Conservation (phyloP, 2,888 invertebrate genomes). For the Xanthostigma xanthostigma region DNA sequence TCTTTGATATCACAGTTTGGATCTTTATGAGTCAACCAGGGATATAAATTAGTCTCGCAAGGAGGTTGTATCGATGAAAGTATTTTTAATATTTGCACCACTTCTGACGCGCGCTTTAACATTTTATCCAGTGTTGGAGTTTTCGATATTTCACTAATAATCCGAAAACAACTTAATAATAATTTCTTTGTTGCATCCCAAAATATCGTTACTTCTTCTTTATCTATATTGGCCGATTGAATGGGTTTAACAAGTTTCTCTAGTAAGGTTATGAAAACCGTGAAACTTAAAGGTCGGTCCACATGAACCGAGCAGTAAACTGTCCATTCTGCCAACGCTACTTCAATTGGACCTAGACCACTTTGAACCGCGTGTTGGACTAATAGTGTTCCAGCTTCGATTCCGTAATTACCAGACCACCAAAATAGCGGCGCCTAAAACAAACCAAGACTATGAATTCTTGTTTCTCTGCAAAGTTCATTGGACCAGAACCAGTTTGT, state of each 20-base stretch:
- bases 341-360: conserved; percentile 56
- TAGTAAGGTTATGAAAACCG: conserved; percentile 57
- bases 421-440: conserved; percentile 37
- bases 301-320: conserved; percentile 63
- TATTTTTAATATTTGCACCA: conserved; percentile 54
- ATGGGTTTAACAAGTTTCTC: conserved; percentile 44
- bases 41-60: conserved; percentile 49
- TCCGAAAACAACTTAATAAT: conserved; percentile 60
- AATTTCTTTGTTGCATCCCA: conserved; percentile 69
- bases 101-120: conserved; percentile 53
- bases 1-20: conserved; percentile 41
- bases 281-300: conserved; percentile 72
- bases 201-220: conserved; percentile 53
- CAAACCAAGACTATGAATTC: no score
- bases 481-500: no score
- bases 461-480: no score
- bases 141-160: conserved; percentile 59
- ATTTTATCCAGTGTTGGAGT: conserved; percentile 55
- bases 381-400: conserved; percentile 68
- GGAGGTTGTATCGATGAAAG: conserved; percentile 45
- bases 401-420: conserved; percentile 78
- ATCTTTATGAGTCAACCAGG: conserved; percentile 38
- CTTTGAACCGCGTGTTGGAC: conserved; percentile 92
- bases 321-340: conserved; percentile 60
- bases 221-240: conserved; percentile 27